Evolutionary conservation across 2,888 invertebrate species (phyloP).

Genomic region (Darwinula stevensoni): DNA sequence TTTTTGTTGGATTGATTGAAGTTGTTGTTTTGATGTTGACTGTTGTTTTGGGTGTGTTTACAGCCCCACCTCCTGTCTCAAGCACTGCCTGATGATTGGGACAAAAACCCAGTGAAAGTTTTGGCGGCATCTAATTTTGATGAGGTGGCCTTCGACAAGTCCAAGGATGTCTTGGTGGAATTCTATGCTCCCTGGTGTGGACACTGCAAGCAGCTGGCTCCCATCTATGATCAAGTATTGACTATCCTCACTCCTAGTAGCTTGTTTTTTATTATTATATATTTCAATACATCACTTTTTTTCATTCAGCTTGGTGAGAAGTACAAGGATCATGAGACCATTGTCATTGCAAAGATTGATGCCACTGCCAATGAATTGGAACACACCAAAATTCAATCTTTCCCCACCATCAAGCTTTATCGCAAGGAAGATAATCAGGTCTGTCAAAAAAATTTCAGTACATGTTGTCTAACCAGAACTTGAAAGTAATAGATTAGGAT

Average conservation of each 20-base stretch:
- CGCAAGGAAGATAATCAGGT: conserved; percentile 69
- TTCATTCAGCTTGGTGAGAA: conserved; percentile 51
- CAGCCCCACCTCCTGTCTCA: conserved; percentile 72
- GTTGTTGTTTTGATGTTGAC: conserved; percentile 1
- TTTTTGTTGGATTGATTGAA: conserved; percentile 1
- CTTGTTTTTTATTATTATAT: too few species aligned
- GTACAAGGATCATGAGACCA: conserved; percentile 40
- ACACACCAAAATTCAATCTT: conserved; percentile 72
- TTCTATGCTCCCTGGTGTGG: conserved; percentile 97
- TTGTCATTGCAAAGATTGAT: conserved; percentile 95
- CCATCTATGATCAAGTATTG: conserved; percentile 54
- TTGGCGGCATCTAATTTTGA: conserved; percentile 89
- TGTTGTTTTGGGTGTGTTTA: conserved; percentile 9
- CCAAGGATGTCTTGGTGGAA: conserved; percentile 82
- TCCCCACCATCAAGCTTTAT: conserved; percentile 83
- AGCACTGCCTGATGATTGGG: conserved; percentile 88
- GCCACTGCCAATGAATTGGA: conserved; percentile 92
- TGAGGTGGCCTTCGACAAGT: conserved; percentile 53
- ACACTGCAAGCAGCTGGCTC: conserved; percentile 88
- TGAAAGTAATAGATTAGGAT: too few species aligned
- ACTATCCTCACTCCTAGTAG: too few species aligned
- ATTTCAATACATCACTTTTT: neutral
- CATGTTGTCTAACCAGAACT: conserved; percentile 11
- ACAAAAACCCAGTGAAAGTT: conserved; percentile 66
- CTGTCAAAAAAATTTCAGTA: too few species aligned